These are phyloP conservation scores for Rapana venosa DNA, from an alignment of 2,888 invertebrate genomes.

Conservation along the genomic window DNA sequence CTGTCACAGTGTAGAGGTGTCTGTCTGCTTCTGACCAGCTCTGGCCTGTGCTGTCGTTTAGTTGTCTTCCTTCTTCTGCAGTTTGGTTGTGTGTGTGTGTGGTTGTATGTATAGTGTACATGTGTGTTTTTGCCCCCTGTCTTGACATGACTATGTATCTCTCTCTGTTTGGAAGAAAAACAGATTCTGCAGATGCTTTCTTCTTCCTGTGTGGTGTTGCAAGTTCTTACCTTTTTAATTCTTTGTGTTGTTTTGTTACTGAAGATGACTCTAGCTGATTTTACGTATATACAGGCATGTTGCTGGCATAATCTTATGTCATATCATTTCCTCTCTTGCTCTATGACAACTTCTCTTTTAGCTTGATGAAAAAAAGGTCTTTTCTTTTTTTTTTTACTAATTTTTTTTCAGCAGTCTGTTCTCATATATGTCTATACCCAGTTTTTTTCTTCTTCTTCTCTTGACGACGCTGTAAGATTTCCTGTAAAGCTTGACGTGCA, in stretches of 20 bases:
- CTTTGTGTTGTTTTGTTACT: too few species aligned
- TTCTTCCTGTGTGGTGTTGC: too few species aligned
- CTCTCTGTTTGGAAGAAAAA: background rate
- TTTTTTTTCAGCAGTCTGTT: background rate
- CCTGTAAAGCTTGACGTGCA: too few species aligned
- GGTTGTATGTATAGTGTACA: too few species aligned
- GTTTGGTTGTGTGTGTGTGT: background rate
- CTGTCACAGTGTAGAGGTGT: background rate
- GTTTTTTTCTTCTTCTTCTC: background rate
- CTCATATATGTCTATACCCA: background rate
- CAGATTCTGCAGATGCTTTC: too few species aligned
- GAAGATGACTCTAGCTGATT: too few species aligned
- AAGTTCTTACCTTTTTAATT: too few species aligned
- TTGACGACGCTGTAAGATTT: background rate
- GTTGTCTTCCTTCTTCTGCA: background rate
- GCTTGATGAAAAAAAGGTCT: background rate
- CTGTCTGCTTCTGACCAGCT: slow-evolving; percentile 39
- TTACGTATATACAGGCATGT: background rate
- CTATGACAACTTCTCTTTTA: background rate
- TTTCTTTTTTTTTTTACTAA: background rate
- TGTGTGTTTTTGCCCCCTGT: too few species aligned
- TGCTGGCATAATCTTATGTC: background rate
- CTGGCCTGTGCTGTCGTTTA: background rate
- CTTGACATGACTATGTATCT: background rate
- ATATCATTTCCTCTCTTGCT: background rate